A percentile compares a stretch with the other conserved stretches of the same genome.
phyloP scores from a whole-genome alignment of 2,888 invertebrate genomes.

The Coelopa pilipes region DNA sequence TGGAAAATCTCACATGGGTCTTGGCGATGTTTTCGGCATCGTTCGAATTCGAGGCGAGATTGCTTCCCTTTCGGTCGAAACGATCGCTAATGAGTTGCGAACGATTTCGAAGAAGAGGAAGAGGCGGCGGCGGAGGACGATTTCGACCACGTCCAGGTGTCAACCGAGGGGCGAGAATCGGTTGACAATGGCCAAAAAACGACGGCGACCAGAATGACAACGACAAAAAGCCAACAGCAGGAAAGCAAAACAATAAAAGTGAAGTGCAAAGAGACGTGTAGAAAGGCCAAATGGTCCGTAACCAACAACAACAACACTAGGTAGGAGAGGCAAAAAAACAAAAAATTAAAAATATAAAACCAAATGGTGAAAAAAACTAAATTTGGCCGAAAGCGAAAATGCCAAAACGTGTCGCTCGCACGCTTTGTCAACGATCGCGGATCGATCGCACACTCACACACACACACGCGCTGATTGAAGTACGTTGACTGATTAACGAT shows the following conservation, averaged over 20 bases:
- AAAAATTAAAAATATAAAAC: neutral
- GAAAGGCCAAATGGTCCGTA: neutral
- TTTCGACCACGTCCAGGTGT: no score
- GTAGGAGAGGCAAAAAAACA: neutral
- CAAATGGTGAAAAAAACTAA: neutral
- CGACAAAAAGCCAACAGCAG: no score
- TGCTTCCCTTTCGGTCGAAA: neutral
- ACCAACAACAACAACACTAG: neutral
- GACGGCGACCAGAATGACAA: no score
- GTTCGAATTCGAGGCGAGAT: no score
- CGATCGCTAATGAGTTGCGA: neutral
- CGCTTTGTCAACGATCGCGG: constrained; percentile 17
- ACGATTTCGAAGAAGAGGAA: neutral
- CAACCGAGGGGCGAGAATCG: no score
- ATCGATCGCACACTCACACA: constrained; percentile 3
- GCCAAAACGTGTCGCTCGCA: constrained; percentile 8
- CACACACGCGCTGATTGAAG: neutral
- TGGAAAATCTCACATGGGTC: no score
- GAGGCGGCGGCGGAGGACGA: neutral
- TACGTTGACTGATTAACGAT: constrained; percentile 22
- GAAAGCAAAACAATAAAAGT: no score
- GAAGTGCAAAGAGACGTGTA: neutral
- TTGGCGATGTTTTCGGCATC: no score
- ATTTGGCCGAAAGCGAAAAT: constrained; percentile 21
- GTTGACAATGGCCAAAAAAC: no score